A percentile compares a stretch with the other conserved stretches of the same genome.
Conservation (phyloP, 92 coral and sea anemone species). For the Paragorgia papillata region DNA sequence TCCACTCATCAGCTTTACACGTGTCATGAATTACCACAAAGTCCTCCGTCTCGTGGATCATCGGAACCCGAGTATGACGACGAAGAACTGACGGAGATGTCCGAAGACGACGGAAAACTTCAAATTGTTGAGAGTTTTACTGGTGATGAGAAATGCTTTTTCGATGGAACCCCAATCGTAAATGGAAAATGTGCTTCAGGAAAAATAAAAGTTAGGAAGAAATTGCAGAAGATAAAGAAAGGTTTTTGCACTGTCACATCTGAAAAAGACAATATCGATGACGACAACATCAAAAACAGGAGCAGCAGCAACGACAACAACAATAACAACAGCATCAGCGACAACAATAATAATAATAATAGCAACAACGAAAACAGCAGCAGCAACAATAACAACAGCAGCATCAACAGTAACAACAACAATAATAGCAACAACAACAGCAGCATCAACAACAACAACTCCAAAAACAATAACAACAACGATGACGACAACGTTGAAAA, state of each 20-base stretch:
- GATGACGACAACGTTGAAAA: background rate
- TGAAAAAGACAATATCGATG: background rate
- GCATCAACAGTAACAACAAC: background rate
- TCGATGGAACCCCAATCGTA: no score
- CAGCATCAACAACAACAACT: background rate
- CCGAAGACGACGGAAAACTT: conserved; percentile 24
- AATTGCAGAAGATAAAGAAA: no score
- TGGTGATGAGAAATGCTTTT: background rate
- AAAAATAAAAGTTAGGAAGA: no score
- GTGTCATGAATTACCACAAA: background rate
- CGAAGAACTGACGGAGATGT: conserved; percentile 2
- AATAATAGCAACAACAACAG: background rate
- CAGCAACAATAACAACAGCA: background rate
- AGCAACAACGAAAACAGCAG: background rate
- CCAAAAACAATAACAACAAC: background rate
- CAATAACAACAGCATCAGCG: background rate
- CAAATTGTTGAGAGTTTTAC: conserved; percentile 14
- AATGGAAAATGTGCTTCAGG: no score
- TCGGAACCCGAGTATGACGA: background rate
- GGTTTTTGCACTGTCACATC: background rate
- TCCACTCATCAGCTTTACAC: conserved; percentile 21
- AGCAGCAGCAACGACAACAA: background rate
- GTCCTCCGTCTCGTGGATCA: background rate
- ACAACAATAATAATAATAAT: background rate
- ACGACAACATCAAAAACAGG: background rate